Evolutionary conservation across 2,113 vertebrate genomes (phyloP).

Genomic region (Heterocephalus glaber): DNA sequence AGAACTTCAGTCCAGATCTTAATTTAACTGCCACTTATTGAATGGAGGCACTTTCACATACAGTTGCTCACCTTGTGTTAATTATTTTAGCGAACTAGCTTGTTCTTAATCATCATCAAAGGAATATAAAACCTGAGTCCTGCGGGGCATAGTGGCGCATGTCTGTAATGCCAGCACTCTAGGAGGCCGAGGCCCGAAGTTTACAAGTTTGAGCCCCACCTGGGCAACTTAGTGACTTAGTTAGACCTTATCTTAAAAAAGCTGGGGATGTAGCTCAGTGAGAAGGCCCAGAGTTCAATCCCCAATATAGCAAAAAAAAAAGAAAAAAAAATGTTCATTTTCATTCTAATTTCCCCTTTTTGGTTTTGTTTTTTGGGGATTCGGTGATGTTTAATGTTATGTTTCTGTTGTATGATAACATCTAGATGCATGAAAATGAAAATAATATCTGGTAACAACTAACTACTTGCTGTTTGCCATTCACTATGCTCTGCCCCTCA

Average conservation of each 20-base stretch:
- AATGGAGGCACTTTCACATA: neutral
- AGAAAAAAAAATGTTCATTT: neutral
- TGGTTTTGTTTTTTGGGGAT: neutral
- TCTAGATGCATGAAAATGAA: neutral
- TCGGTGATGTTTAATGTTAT: neutral
- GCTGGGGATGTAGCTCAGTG: neutral
- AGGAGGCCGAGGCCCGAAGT: neutral
- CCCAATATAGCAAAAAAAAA: neutral
- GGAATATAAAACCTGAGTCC: neutral
- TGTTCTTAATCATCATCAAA: neutral
- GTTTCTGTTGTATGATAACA: neutral
- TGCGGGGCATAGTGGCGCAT: neutral
- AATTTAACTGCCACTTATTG: conserved; percentile 3
- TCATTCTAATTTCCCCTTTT: neutral
- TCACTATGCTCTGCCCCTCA: neutral
- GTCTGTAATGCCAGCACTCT: neutral
- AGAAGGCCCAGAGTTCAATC: neutral
- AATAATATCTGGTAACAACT: neutral
- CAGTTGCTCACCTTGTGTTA: neutral
- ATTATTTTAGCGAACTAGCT: neutral
- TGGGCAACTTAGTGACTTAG: neutral
- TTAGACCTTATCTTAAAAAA: neutral
- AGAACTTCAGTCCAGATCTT: neutral
- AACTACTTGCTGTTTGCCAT: neutral
- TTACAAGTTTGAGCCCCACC: neutral